Percentiles rank a stretch among this genome's conserved stretches.
Evolutionary conservation across 2,888 invertebrate species (phyloP).

Genomic region (Drosophila longiperda): DNA sequence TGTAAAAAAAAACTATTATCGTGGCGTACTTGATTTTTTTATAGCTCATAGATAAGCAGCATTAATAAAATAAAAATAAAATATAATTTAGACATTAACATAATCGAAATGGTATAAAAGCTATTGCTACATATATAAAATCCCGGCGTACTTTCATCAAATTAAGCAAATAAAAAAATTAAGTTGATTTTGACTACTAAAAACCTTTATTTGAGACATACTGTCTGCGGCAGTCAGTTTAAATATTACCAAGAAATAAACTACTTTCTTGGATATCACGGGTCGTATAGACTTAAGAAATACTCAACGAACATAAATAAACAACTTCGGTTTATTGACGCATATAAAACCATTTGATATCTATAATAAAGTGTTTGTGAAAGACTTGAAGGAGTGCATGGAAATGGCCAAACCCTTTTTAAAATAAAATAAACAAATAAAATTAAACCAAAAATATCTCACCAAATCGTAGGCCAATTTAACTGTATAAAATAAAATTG

Average conservation of each 20-base stretch:
- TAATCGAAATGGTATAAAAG: not conserved
- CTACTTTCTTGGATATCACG: slow-evolving; percentile 10
- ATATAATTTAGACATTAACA: not conserved
- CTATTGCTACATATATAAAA: not conserved
- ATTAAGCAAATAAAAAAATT: slow-evolving; percentile 3
- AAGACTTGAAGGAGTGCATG: slow-evolving; percentile 14
- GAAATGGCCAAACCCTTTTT: slow-evolving; percentile 12
- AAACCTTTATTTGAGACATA: slow-evolving; percentile 13
- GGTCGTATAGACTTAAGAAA: slow-evolving; percentile 8
- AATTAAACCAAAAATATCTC: not conserved
- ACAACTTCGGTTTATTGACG: slow-evolving; percentile 25
- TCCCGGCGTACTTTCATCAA: not conserved
- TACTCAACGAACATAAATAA: slow-evolving; percentile 17
- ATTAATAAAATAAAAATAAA: slow-evolving; percentile 2
- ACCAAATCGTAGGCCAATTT: slow-evolving; percentile 5
- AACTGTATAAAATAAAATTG: not conserved
- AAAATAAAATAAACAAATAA: not conserved
- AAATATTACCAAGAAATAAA: slow-evolving; percentile 15
- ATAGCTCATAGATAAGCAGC: slow-evolving; percentile 25
- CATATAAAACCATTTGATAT: slow-evolving; percentile 19
- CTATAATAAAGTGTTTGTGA: slow-evolving; percentile 25
- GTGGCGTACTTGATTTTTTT: slow-evolving; percentile 17
- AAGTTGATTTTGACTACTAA: not conserved
- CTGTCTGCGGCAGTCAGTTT: slow-evolving; percentile 30
- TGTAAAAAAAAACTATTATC: slow-evolving; percentile 32